These are phyloP conservation scores for Drosophila mettleri DNA, from an alignment of 2,888 invertebrate species.

Conservation along the genomic window DNA sequence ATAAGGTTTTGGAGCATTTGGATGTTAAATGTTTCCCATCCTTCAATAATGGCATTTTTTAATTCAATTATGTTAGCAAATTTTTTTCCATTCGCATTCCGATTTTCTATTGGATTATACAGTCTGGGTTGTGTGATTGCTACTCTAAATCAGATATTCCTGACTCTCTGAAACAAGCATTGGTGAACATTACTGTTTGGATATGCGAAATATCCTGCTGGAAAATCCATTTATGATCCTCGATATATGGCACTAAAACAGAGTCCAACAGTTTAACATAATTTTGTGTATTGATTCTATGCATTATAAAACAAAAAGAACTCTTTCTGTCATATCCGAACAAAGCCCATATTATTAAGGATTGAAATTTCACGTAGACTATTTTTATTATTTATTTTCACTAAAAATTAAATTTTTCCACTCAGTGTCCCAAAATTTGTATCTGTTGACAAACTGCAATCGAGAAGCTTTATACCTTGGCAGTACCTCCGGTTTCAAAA, in stretches of 20 bases:
- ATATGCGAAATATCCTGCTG: not conserved
- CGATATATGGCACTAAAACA: not conserved
- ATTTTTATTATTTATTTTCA: too few species aligned
- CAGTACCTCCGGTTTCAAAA: too few species aligned
- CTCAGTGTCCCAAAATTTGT: too few species aligned
- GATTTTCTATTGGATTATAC: too few species aligned
- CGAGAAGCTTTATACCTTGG: too few species aligned
- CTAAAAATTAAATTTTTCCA: too few species aligned
- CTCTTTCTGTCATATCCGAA: not conserved
- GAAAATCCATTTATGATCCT: not conserved
- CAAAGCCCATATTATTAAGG: not conserved
- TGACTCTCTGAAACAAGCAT: too few species aligned
- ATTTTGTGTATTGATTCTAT: not conserved
- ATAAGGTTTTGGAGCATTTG: too few species aligned
- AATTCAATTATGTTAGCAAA: not conserved
- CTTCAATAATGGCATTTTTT: not conserved
- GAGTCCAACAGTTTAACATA: not conserved
- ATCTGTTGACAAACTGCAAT: too few species aligned
- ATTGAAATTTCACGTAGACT: not conserved
- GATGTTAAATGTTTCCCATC: too few species aligned
- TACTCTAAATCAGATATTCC: too few species aligned
- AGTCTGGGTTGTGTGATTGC: too few species aligned
- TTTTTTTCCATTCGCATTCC: rapidly evolving
- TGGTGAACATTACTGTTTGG: not conserved
- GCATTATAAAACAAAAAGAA: not conserved